Evolutionary conservation across 2,888 invertebrate species (phyloP).

Genomic region (Leistus spinibarbis): DNA sequence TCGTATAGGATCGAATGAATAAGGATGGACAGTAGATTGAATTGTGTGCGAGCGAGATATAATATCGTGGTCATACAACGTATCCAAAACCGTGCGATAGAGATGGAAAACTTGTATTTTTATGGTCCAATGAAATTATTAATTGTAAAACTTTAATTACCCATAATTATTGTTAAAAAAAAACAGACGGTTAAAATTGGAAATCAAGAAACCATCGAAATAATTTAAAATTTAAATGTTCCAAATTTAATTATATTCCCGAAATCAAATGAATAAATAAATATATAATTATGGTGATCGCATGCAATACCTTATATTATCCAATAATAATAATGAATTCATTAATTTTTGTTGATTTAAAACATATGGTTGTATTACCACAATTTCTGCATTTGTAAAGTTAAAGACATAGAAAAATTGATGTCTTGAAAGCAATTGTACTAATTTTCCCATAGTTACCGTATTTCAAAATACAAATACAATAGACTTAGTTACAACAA

Average conservation of each 20-base stretch:
- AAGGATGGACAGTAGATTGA: constrained; percentile 3
- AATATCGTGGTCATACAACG: constrained; percentile 28
- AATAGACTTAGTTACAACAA: constrained; percentile 19
- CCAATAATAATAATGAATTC: neutral
- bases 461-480: constrained; percentile 33
- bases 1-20: neutral
- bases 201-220: constrained; percentile 33
- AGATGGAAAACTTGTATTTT: constrained; percentile 15
- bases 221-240: constrained; percentile 31
- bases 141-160: constrained; percentile 36
- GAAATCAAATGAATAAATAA: constrained; percentile 28
- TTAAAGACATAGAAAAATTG: constrained; percentile 24
- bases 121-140: constrained; percentile 37
- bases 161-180: constrained; percentile 30
- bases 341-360: neutral
- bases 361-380: neutral
- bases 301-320: too few relatives aligned
- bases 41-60: constrained; percentile 18
- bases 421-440: constrained; percentile 34
- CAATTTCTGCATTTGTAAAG: constrained; percentile 18
- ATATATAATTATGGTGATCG: constrained; percentile 26
- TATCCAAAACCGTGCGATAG: neutral
- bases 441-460: constrained; percentile 20
- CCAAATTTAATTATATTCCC: constrained; percentile 23
- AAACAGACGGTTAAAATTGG: constrained; percentile 36